Conservation (phyloP, 2,113 vertebrate genomes). For the Chlorocebus sabaeus region DNA sequence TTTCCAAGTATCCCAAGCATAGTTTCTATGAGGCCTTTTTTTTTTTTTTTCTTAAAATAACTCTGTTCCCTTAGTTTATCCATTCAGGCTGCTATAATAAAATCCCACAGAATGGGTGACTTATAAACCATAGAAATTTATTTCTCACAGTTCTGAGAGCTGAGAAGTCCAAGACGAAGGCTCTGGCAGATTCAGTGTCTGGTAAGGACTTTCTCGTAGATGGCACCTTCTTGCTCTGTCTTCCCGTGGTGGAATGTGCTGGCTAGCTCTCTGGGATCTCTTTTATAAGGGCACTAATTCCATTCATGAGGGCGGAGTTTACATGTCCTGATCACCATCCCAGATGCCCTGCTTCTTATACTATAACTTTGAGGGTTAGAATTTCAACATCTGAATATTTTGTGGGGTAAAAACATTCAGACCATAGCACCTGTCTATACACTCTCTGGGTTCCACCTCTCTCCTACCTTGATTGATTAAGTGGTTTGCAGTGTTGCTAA, state of each 20-base stretch:
- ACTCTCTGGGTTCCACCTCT: rapidly evolving
- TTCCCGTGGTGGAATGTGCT: neutral
- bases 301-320: neutral
- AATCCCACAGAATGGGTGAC: neutral
- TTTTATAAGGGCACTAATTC: neutral
- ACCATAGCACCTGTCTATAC: neutral
- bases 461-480: neutral
- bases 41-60: no score
- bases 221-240: neutral
- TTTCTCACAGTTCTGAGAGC: neutral
- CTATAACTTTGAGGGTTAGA: neutral
- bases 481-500: neutral
- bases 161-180: neutral
- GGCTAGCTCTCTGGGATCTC: neutral
- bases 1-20: neutral
- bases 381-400: neutral
- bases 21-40: neutral
- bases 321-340: neutral
- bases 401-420: neutral
- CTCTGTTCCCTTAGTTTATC: neutral
- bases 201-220: neutral
- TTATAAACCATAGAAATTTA: neutral
- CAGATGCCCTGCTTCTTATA: neutral
- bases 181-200: neutral
- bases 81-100: neutral